Percentiles rank a stretch among this genome's conserved stretches.
Evolutionary conservation across 2,797 vertebrate species (phyloP).

Genomic region (Telmatherina bonti): DNA sequence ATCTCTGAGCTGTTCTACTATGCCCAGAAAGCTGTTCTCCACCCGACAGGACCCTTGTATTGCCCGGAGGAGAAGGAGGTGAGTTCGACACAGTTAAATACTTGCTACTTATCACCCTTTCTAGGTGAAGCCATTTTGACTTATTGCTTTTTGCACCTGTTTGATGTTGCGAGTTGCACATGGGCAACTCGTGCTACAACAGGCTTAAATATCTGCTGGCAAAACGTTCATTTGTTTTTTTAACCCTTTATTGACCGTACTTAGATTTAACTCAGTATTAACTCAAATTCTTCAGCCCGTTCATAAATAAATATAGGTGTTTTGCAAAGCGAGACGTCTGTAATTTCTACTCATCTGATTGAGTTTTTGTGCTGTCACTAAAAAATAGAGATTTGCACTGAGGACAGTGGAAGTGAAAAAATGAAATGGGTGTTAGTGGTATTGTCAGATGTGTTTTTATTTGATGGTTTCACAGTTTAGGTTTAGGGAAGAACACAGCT

Average conservation of each 20-base stretch:
- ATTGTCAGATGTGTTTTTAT: too few relatives aligned
- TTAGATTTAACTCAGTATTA: too few relatives aligned
- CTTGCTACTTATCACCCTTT: not conserved
- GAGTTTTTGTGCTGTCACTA: too few relatives aligned
- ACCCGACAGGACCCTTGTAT: conserved; percentile 97
- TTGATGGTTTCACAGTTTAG: too few relatives aligned
- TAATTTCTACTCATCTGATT: not conserved
- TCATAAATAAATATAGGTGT: too few relatives aligned
- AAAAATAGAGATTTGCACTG: too few relatives aligned
- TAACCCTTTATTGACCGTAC: not conserved
- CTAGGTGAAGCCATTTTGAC: not conserved
- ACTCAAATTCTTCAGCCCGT: too few relatives aligned
- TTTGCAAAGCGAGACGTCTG: too few relatives aligned
- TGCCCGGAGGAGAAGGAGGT: conserved; percentile 99
- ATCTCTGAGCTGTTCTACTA: conserved; percentile 99
- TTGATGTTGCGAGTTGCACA: not conserved
- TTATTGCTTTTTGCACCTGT: not conserved
- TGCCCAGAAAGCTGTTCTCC: conserved; percentile 98
- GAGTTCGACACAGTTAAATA: conserved; percentile 35
- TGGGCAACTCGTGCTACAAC: not conserved
- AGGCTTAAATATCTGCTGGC: not conserved
- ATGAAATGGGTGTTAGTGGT: too few relatives aligned
- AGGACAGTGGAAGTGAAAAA: too few relatives aligned
- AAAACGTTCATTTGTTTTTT: not conserved
- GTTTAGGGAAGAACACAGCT: too few relatives aligned